Conservation (phyloP, 2,888 invertebrate species). For the Drosophila ochracea region DNA sequence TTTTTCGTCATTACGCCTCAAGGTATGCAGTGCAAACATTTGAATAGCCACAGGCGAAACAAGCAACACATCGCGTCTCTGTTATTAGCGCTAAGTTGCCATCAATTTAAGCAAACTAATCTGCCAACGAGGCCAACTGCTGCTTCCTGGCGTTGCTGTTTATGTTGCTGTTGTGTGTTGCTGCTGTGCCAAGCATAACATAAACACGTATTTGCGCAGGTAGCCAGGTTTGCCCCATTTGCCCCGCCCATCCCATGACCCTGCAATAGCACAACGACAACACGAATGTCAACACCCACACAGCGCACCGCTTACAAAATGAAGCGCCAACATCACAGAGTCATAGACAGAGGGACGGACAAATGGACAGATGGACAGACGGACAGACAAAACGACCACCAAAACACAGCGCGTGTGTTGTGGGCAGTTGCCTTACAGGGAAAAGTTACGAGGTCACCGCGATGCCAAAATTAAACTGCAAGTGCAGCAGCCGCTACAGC, state of each 20-base stretch:
- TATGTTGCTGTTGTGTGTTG: constrained; percentile 23
- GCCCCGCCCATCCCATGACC: constrained; percentile 61
- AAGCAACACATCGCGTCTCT: constrained; percentile 53
- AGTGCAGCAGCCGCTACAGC: constrained; percentile 55
- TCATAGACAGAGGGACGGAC: constrained; percentile 15
- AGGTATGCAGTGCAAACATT: constrained; percentile 52
- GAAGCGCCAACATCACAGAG: constrained; percentile 56
- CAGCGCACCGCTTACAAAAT: constrained; percentile 51
- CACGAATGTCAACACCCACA: constrained; percentile 70
- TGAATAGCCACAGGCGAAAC: constrained; percentile 18
- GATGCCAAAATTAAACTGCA: constrained; percentile 75
- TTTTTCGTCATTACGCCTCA: constrained; percentile 51
- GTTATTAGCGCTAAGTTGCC: constrained; percentile 78
- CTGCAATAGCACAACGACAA: constrained; percentile 48
- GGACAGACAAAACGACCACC: constrained; percentile 10
- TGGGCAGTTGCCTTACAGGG: constrained; percentile 36
- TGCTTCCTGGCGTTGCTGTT: constrained; percentile 13
- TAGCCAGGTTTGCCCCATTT: constrained; percentile 49
- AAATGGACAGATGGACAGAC: neutral
- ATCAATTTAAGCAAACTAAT: constrained; percentile 82
- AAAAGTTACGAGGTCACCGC: constrained; percentile 61
- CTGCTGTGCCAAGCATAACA: constrained; percentile 61
- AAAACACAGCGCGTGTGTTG: constrained; percentile 40
- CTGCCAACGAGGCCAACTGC: constrained; percentile 51
- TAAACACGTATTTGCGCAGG: constrained; percentile 73